Evolutionary conservation across 35 echinoderm and acorn worm genomes (phyloP), one percentile per base, ranked within the genome.

Genomic region (Apostichopus parvimensis): DNA sequence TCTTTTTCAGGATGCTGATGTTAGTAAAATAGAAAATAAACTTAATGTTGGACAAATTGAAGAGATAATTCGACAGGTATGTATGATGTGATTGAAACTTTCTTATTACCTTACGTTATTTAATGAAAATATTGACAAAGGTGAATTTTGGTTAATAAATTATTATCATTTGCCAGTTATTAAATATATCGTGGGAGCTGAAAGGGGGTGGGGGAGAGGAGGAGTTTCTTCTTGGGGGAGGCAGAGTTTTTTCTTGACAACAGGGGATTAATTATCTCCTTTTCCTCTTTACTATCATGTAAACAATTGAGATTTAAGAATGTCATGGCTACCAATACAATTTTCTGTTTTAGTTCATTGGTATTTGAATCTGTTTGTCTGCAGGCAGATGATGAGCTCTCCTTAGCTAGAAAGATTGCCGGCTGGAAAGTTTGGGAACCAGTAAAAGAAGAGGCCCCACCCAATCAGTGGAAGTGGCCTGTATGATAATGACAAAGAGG

Each of bases 401-500:
- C 92, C 80, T 84, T 96, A 54, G 92, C 92, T 68, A 72, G 92
- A 11, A 96, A 94, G 61, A 92, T 94, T 92, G 52, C 57, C 0
- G 92, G 79, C 24, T 96, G 95, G 95, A 96, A 96, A 79, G 15
- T 93, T 14, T 94, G 92, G 90, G 95, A 96, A 76, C 93, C 95
- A 54, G 81, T 96, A 57, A 88, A 79, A 62, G 95, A 93, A 25
- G 95, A 96, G 25, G 95, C 95, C 1, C 95, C 95, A 4, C 89
- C 95, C 57, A 93, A 93, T 57, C 95, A 96, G 84, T 96, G 92
- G 92, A 96, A 96, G 90, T 96, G 95, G 95, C 95, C 95, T 92
- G n/a, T 75, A 18, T 75, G 71, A 75, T 5, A 18, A 24, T 18
- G 17, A 75, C 12, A 61, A 61, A 45, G 34, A 45, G 34, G 34